Evolutionary conservation across 2,888 invertebrate genomes (phyloP), one percentile per base, ranked within the genome.

Genomic region (Megastigmus dorsalis): DNA sequence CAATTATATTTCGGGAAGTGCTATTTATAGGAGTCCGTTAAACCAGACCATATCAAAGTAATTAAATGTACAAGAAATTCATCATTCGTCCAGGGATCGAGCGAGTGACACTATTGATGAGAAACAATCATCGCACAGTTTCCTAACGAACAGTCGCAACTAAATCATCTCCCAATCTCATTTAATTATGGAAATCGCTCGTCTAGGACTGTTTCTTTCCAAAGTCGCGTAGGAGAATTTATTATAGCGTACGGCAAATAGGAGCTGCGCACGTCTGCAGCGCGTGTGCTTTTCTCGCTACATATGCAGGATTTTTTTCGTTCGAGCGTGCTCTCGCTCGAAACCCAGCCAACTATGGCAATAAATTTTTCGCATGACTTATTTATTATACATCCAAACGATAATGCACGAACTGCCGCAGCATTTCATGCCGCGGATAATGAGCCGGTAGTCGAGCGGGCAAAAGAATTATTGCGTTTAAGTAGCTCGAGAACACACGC

Each of bases 341-440:
- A 26, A 30, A 13, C 13, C 23, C 13, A 18, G 41, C 10, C 15
- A 20, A 30, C 33, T 7, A 28, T n/a, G n/a, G 57, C 65, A 48
- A 71, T 71, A 66, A 50, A 72, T 66, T 72, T 50, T 72, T 66
- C 48, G 72, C 72, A 65, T 52, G 66, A 72, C 43, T 71, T 71
- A 71, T n/a, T n/a, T n/a, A n/a, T n/a, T n/a, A n/a, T n/a, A n/a
- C 63, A 57, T 57, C 71, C 20, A 55, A 66, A 38, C 66, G 72
- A 66, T 72, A 72, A 72, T 59, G 57, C 72, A 59, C 50, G 66
- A 55, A 7, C 57, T 54, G 54, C 23, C 63, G 33, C 45, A 54
- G 55, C 55, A n/a, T 57, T 57, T 50, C 10, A 28, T 15, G 38
- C 28, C 23, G 10, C 41, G 67, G 60, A 73, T 73, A 73, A 73